Conservation (phyloP, 53 echinoderm and acorn worm species). For the Apostichopus leukothele region DNA sequence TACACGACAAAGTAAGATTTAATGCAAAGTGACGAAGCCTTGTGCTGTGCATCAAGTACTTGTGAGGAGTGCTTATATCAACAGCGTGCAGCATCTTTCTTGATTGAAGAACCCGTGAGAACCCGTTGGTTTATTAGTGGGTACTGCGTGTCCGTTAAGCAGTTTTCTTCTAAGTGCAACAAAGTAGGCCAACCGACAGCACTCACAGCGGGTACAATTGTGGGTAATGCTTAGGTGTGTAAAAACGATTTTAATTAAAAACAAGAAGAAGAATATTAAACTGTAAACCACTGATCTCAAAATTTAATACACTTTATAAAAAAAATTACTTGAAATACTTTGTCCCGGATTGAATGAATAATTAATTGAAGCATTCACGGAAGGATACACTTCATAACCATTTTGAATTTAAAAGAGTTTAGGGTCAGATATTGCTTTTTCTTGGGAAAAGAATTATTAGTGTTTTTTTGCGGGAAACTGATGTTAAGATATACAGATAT, state of each 20-base stretch:
- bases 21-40: conserved; percentile 19
- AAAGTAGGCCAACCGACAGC: neutral
- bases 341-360: no score
- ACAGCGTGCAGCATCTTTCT: neutral
- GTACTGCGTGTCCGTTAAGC: neutral
- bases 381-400: no score
- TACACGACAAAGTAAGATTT: neutral
- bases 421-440: no score
- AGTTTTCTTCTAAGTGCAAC: neutral
- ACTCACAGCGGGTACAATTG: neutral
- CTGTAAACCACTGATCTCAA: no score
- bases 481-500: no score
- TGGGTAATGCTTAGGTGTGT: neutral
- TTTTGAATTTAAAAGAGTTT: no score
- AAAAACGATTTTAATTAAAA: neutral
- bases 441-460: no score
- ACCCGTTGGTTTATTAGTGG: neutral
- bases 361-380: no score
- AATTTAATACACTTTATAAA: no score
- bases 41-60: neutral
- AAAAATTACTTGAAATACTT: no score
- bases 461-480: no score
- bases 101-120: neutral
- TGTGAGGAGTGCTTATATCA: conserved; percentile 24
- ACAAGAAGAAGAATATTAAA: neutral